A percentile compares a stretch with the other conserved stretches of the same genome.
Evolutionary conservation across 2,888 invertebrate species (phyloP).

Genomic region (Cataglyphis cursor): DNA sequence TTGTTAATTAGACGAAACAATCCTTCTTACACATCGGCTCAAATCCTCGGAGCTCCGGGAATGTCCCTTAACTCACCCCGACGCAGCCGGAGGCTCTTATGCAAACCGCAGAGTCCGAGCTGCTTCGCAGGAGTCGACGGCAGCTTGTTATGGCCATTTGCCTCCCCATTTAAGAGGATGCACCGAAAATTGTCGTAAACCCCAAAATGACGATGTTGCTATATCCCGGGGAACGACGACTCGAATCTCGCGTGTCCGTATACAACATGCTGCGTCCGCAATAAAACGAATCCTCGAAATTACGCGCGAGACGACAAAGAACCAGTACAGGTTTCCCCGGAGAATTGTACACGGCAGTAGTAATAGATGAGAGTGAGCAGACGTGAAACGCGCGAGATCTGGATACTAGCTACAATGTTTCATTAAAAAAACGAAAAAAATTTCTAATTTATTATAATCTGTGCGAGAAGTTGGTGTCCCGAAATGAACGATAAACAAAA

Average conservation of each 20-base stretch:
- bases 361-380: conserved; percentile 3
- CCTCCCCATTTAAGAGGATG: conserved; percentile 66
- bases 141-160: conserved; percentile 75
- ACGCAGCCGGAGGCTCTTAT: conserved; percentile 70
- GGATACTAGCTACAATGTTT: neutral
- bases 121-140: conserved; percentile 57
- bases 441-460: neutral
- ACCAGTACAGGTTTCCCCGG: conserved; percentile 9
- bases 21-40: conserved; percentile 67
- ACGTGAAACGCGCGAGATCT: neutral
- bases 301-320: conserved; percentile 52
- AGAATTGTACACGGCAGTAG: conserved; percentile 24
- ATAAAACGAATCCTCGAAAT: conserved; percentile 70
- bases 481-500: conserved; percentile 16
- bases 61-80: conserved; percentile 69
- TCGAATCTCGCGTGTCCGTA: conserved; percentile 49
- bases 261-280: conserved; percentile 56
- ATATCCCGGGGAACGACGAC: conserved; percentile 62
- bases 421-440: conserved; percentile 18
- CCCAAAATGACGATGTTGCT: conserved; percentile 68
- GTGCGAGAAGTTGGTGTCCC: neutral
- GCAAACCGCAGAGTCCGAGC: conserved; percentile 69
- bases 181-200: conserved; percentile 73
- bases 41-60: conserved; percentile 64
- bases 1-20: conserved; percentile 73